phyloP scores from a whole-genome alignment of 2,113 vertebrate species.

The Nyctereutes procyonoides region DNA sequence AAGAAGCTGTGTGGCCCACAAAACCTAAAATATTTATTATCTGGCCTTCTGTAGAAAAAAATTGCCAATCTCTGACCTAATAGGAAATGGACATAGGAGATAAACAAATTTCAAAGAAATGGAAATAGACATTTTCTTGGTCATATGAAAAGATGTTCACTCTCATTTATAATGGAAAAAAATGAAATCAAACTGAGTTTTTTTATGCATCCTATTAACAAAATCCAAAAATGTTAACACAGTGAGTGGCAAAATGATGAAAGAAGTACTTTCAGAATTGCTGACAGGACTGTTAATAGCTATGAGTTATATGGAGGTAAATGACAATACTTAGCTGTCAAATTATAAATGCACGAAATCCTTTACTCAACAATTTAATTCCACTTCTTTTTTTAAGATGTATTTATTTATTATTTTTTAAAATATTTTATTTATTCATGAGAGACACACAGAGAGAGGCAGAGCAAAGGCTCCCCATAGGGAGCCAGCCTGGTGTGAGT shows the following conservation, averaged over 20 bases:
- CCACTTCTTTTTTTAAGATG: neutral
- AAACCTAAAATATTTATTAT: neutral
- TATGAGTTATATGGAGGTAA: neutral
- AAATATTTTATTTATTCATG: too few relatives aligned
- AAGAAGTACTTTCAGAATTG: neutral
- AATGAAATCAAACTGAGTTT: neutral
- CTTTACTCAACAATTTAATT: neutral
- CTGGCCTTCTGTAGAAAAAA: neutral
- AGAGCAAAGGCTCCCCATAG: too few relatives aligned
- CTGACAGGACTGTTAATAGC: neutral
- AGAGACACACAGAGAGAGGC: too few relatives aligned
- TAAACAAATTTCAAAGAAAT: neutral
- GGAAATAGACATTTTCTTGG: neutral
- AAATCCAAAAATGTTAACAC: neutral
- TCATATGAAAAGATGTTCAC: neutral
- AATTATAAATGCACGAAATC: neutral
- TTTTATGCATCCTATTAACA: neutral
- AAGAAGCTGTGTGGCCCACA: neutral
- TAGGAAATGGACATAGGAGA: neutral
- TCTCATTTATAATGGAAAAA: neutral
- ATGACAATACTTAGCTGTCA: neutral
- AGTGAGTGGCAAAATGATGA: neutral
- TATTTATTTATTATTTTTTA: neutral
- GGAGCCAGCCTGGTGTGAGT: too few relatives aligned
- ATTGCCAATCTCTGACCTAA: neutral